Conservation (phyloP, 2,888 invertebrate genomes). For the Minunthozetes semirufus region DNA sequence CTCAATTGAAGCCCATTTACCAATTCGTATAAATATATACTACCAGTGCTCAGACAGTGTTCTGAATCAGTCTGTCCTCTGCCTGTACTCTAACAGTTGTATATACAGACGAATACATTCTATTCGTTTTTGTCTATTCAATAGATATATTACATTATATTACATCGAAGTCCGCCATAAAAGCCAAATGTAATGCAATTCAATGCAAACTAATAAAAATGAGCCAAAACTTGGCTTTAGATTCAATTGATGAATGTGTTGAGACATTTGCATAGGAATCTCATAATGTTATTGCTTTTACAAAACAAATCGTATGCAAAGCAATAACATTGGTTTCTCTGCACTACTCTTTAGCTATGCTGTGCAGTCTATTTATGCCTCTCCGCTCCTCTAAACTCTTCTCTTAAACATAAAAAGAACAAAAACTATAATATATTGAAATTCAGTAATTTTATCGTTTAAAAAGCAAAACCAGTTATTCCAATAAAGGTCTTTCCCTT, state of each 20-base stretch:
- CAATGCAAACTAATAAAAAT: slow-evolving; percentile 28
- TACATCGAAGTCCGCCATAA: slow-evolving; percentile 7
- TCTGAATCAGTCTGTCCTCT: neutral
- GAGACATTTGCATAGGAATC: slow-evolving; percentile 24
- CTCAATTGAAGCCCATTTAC: slow-evolving; percentile 18
- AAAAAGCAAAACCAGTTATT: neutral
- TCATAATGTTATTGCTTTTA: slow-evolving; percentile 19
- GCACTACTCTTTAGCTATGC: neutral
- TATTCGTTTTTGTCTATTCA: neutral
- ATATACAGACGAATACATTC: slow-evolving; percentile 2
- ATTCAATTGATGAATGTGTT: slow-evolving; percentile 19
- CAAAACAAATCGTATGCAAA: neutral
- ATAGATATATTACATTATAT: slow-evolving; percentile 6
- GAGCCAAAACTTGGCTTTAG: slow-evolving; percentile 23
- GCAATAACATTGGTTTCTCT: slow-evolving; percentile 1
- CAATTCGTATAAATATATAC: neutral
- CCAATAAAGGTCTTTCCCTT: neutral
- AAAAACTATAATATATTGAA: too few relatives aligned
- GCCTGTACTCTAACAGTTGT: too few relatives aligned
- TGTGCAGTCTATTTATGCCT: neutral
- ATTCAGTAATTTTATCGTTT: neutral
- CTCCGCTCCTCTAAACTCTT: neutral
- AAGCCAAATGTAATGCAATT: neutral
- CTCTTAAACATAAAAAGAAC: neutral
- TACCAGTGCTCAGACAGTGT: too few relatives aligned